Conservation (phyloP, 2,888 invertebrate species). For the Dasysyrphus albostriatus region DNA sequence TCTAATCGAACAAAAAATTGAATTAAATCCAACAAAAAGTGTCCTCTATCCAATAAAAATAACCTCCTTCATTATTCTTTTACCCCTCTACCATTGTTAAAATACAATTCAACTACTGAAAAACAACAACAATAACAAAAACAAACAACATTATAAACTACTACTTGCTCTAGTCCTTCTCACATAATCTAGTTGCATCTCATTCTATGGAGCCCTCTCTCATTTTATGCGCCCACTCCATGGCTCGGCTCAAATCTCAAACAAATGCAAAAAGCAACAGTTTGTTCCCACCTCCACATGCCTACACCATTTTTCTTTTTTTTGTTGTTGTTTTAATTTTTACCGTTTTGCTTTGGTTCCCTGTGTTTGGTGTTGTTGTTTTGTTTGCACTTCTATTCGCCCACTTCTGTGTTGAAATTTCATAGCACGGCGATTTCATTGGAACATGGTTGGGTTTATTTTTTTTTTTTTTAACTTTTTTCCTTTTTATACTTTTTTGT, state of each 20-base stretch:
- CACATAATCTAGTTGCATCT: constrained; percentile 34
- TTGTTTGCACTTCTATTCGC: constrained; percentile 57
- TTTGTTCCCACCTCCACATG: constrained; percentile 75
- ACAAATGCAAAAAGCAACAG: constrained; percentile 63
- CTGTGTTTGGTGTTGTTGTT: constrained; percentile 64
- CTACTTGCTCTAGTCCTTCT: constrained; percentile 28
- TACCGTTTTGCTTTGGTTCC: constrained; percentile 39
- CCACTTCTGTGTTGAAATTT: constrained; percentile 46
- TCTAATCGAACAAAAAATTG: constrained; percentile 68
- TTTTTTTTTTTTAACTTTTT: constrained; percentile 42
- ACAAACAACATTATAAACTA: neutral
- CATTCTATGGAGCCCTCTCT: constrained; percentile 43
- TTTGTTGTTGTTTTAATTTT: constrained; percentile 11
- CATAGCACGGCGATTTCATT: constrained; percentile 71
- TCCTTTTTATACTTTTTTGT: constrained; percentile 19
- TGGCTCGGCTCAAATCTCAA: neutral
- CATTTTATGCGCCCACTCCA: constrained; percentile 67
- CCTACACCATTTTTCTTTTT: constrained; percentile 74
- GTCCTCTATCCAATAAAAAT: constrained; percentile 7
- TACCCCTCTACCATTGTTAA: neutral
- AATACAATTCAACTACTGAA: neutral
- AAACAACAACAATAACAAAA: neutral
- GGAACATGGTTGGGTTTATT: constrained; percentile 62
- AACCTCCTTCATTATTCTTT: constrained; percentile 13
- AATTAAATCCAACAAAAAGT: constrained; percentile 35